Evolutionary conservation across 2,888 invertebrate species (phyloP).

Genomic region (Cantharis lateralis): DNA sequence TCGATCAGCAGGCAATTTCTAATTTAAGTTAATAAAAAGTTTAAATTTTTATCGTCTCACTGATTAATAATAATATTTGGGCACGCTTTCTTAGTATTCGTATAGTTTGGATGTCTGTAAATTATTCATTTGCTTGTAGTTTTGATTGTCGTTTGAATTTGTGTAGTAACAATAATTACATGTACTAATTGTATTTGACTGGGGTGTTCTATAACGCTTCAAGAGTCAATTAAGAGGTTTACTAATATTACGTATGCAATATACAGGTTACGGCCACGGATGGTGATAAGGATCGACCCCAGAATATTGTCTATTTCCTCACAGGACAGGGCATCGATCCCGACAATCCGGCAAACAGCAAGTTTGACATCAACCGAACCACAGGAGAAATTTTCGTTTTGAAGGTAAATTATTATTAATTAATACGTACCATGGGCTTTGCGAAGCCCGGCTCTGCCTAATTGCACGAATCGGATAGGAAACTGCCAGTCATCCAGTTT

Average conservation of each 20-base stretch:
- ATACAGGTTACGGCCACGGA: slow-evolving; percentile 92
- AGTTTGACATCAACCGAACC: slow-evolving; percentile 95
- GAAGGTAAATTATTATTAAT: slow-evolving; percentile 69
- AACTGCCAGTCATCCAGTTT: slow-evolving; percentile 13
- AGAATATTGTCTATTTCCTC: slow-evolving; percentile 93
- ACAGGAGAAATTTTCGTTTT: slow-evolving; percentile 94
- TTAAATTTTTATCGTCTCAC: background rate
- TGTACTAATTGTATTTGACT: slow-evolving; percentile 6
- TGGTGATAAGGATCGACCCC: slow-evolving; percentile 92
- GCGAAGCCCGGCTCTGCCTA: no score
- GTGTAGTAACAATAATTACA: background rate
- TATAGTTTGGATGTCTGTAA: background rate
- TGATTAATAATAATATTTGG: background rate
- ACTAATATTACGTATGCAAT: slow-evolving; percentile 14
- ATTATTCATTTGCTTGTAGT: background rate
- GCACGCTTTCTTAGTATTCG: background rate
- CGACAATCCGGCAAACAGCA: slow-evolving; percentile 92
- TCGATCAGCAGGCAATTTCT: background rate
- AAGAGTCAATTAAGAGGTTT: slow-evolving; percentile 19
- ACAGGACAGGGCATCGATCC: slow-evolving; percentile 96
- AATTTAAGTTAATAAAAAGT: background rate
- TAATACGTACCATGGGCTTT: background rate
- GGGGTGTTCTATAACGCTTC: slow-evolving; percentile 21
- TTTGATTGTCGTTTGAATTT: background rate
- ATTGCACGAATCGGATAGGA: background rate